phyloP scores from a whole-genome alignment of 35 echinoderm and acorn worm genomes.

The Patiria miniata region DNA sequence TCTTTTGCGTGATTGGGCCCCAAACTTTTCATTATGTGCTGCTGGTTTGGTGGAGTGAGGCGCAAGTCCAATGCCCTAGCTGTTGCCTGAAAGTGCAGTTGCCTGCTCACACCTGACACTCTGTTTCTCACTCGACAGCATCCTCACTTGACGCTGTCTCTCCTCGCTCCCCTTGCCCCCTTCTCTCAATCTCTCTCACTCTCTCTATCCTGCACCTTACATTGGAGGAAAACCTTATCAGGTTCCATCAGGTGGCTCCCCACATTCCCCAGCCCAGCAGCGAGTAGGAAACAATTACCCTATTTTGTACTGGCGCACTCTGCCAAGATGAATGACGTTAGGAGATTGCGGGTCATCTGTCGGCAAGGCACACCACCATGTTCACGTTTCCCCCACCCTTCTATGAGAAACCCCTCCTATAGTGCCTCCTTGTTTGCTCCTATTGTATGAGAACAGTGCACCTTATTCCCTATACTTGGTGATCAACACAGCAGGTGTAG shows the following conservation, averaged over 20 bases:
- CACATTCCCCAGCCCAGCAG: background rate
- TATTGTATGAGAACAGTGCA: background rate
- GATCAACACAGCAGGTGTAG: too few relatives aligned
- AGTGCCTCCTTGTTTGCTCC: background rate
- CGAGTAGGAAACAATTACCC: slow-evolving; percentile 17
- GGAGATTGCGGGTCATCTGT: background rate
- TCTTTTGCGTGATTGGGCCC: too few relatives aligned
- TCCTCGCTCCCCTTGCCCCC: background rate
- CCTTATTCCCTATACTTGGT: too few relatives aligned
- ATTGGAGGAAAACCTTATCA: slow-evolving; percentile 4
- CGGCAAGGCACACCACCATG: background rate
- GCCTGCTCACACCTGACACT: too few relatives aligned
- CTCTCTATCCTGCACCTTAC: background rate
- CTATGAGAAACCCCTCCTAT: background rate
- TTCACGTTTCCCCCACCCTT: background rate
- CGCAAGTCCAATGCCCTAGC: too few relatives aligned
- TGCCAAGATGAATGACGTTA: slow-evolving; percentile 3
- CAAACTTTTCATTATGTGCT: too few relatives aligned
- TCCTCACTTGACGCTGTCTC: background rate
- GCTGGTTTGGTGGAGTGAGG: too few relatives aligned
- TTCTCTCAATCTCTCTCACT: background rate
- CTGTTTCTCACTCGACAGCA: background rate
- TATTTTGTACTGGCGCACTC: background rate
- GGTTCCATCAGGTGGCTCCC: background rate
- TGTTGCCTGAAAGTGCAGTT: too few relatives aligned